These are phyloP conservation scores for Hoplostethus atlanticus DNA, from an alignment of 2,797 vertebrate species.

Conservation along the genomic window DNA sequence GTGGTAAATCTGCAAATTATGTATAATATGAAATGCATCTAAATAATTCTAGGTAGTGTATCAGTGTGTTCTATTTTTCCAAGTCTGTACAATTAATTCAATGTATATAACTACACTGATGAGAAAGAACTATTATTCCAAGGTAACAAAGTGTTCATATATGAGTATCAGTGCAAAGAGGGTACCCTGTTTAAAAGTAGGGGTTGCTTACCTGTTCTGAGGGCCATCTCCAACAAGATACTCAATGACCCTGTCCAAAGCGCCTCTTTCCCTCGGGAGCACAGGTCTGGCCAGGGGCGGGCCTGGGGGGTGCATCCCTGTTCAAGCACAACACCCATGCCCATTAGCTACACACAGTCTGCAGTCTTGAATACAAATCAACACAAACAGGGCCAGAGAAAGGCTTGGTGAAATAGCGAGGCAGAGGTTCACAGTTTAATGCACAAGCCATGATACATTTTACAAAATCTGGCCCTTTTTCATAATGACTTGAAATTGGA, in stretches of 20 bases:
- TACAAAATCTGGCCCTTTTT: conserved; percentile 59
- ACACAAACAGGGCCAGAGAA: conserved; percentile 26
- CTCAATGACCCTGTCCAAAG: conserved; percentile 95
- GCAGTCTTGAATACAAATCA: conserved; percentile 43
- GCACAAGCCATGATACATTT: conserved; percentile 71
- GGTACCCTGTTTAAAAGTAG: background rate
- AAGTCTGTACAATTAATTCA: background rate
- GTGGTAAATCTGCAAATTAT: background rate
- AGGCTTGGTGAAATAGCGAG: conserved; percentile 22
- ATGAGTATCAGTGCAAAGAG: background rate
- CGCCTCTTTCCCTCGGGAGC: conserved; percentile 93
- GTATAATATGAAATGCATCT: background rate
- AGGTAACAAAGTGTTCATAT: background rate
- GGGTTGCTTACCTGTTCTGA: conserved; percentile 92
- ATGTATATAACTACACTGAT: background rate
- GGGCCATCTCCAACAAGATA: conserved; percentile 98
- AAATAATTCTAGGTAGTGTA: background rate
- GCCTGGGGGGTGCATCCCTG: conserved; percentile 97
- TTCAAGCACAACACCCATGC: conserved; percentile 59
- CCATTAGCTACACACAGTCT: conserved; percentile 40
- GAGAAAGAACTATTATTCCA: background rate
- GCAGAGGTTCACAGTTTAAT: conserved; percentile 49
- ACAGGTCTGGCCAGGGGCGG: conserved; percentile 95
- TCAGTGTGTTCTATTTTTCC: background rate
- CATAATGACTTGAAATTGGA: conserved; percentile 80